A percentile compares a stretch with the other conserved stretches of the same genome.
Evolutionary conservation across 2,888 invertebrate genomes (phyloP).

Genomic region (Conops quadrifasciatus): DNA sequence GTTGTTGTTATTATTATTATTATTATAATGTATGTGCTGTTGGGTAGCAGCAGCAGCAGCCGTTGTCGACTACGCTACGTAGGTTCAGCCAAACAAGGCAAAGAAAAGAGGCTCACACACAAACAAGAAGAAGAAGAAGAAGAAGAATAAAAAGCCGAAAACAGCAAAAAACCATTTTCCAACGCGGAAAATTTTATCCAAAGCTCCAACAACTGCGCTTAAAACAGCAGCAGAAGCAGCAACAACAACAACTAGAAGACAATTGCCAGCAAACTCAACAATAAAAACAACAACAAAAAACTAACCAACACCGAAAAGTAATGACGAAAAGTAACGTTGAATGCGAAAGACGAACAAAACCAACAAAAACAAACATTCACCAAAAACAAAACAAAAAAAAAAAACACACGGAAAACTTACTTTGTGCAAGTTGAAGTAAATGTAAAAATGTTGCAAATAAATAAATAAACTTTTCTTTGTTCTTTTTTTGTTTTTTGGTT

Average conservation of each 20-base stretch:
- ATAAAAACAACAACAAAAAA: no score
- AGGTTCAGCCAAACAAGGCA: background rate
- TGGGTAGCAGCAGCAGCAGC: no score
- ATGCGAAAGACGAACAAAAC: no score
- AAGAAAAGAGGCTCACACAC: conserved; percentile 1
- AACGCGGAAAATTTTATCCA: conserved; percentile 20
- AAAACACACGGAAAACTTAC: background rate
- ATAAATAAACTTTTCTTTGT: no score
- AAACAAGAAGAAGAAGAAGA: background rate
- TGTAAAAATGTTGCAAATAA: no score
- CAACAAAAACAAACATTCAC: no score
- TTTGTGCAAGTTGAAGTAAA: conserved; percentile 4
- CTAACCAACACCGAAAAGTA: no score
- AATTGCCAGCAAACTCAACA: background rate
- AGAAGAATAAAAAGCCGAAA: conserved; percentile 2
- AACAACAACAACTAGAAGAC: background rate
- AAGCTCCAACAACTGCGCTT: background rate
- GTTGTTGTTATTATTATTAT: conserved; percentile 20
- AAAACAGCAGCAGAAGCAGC: conserved; percentile 5
- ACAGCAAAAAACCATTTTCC: conserved; percentile 1
- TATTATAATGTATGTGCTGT: background rate
- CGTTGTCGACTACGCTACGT: conserved; percentile 18
- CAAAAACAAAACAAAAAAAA: no score
- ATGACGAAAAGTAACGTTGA: no score
- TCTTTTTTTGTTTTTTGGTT: no score